Base-by-base conservation (phyloP, 2,888 invertebrate genomes). In the Pycnomerus fuliginosus region DNA sequence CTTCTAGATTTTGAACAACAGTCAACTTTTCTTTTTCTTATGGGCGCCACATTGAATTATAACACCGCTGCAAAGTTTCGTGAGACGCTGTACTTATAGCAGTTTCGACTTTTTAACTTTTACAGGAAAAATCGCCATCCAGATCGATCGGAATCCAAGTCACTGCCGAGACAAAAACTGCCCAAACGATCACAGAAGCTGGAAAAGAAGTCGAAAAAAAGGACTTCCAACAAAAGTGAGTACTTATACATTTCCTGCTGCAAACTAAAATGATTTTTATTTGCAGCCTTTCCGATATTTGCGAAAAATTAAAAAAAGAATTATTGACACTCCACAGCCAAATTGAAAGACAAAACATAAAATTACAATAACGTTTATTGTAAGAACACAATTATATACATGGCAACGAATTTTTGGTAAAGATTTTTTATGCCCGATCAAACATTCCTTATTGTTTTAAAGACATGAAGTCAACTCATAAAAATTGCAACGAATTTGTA, bases 301-400 rank as follows among this genome's bases (percentile, higher is more conserved):
- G 70, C 44, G 68, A 68, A 16, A 67, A 68, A 53, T 59, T 72
- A 16, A 71, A 69, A 57, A 60, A 53, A 20, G 70, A 72, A 57
- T 53, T 72, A 5, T 58, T 66, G 3, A 62, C 67, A 24, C 59
- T 72, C 13, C 71, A 72, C 51, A 59, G 53, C n/a, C 68, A 70
- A 39, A 62, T 72, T 13, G 63, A 67, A 50, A 59, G 56, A 41
- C 65, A 65, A 49, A 53, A 51, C 31, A 46, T 62, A 16, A 45
- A 41, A 31, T 41, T 56, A 22, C 56, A 15, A 48, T n/a, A 44
- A 44, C 10, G 27, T 16, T 20, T 20, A 20, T 20, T 20, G 20
- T 7, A 20, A 20, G 5, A 8, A 8, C 20, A 32, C 2, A 32
- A 12, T 30, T 29, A n/a, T n/a, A n/a, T n/a, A n/a, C n/a, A n/a